These are phyloP conservation scores for Digitonthophagus gazella DNA, from an alignment of 2,888 invertebrate species.

Conservation along the genomic window DNA sequence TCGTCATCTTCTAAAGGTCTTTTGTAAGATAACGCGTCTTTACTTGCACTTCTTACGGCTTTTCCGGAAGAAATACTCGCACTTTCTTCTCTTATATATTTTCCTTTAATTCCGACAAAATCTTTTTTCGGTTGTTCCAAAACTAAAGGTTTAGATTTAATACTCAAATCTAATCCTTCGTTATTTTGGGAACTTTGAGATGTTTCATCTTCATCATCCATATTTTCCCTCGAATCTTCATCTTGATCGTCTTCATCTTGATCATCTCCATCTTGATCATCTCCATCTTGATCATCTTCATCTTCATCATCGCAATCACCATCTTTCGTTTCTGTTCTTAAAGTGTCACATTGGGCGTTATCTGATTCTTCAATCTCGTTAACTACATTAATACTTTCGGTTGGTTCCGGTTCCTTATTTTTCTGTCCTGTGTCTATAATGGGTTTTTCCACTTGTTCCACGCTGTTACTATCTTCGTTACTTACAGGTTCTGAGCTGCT, in stretches of 20 bases:
- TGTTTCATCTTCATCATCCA: conserved; percentile 15
- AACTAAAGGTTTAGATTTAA: conserved; percentile 19
- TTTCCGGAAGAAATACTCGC: conserved; percentile 30
- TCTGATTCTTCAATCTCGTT: conserved; percentile 37
- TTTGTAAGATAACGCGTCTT: conserved; percentile 35
- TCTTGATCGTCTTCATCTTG: conserved; percentile 3
- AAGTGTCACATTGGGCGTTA: conserved; percentile 30
- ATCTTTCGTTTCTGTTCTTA: conserved; percentile 36
- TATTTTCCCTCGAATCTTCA: background rate
- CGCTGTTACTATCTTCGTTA: conserved; percentile 66
- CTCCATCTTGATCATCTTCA: conserved; percentile 30
- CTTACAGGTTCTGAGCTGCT: conserved; percentile 58
- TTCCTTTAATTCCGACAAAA: conserved; percentile 36
- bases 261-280: conserved; percentile 52
- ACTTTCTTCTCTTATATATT: conserved; percentile 36
- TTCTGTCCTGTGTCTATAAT: conserved; percentile 57
- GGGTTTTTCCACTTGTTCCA: conserved; percentile 57
- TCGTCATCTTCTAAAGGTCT: conserved; percentile 34
- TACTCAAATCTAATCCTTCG: conserved; percentile 34
- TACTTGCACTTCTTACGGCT: conserved; percentile 37
- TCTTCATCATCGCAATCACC: conserved; percentile 36
- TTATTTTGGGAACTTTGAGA: conserved; percentile 16
- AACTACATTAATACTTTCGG: conserved; percentile 22
- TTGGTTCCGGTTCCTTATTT: background rate
- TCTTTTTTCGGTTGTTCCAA: conserved; percentile 31